A percentile compares a stretch with the other conserved stretches of the same genome.
phyloP scores from a whole-genome alignment of 1,140 invertebrate species.

The Heliconius melpomene region DNA sequence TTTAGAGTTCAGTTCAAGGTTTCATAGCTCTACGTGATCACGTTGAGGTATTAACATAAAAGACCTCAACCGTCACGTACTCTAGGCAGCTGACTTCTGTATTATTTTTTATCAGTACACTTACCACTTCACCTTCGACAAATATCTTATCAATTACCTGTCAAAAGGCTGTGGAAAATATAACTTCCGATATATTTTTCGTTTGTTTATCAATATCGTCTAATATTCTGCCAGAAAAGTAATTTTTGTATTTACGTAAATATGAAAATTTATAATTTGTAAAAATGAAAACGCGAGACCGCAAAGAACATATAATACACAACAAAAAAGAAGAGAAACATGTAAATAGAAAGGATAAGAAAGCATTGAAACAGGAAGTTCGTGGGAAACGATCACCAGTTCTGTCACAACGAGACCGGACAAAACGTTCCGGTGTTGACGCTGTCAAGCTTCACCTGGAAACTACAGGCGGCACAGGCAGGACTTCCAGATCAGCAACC shows the following conservation, averaged over 20 bases:
- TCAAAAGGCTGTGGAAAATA: slow-evolving; percentile 36
- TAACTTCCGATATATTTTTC: slow-evolving; percentile 29
- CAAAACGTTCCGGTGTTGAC: slow-evolving; percentile 68
- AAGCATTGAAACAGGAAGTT: slow-evolving; percentile 49
- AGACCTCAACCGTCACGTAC: slow-evolving; percentile 62
- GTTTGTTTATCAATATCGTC: slow-evolving; percentile 18
- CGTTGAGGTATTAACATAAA: slow-evolving; percentile 65
- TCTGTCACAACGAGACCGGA: slow-evolving; percentile 34
- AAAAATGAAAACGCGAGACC: slow-evolving; percentile 67
- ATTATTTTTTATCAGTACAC: slow-evolving; percentile 67
- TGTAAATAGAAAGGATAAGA: slow-evolving; percentile 52
- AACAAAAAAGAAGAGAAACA: slow-evolving; percentile 43
- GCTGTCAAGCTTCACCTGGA: slow-evolving; percentile 73
- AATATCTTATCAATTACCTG: slow-evolving; percentile 69
- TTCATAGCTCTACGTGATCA: slow-evolving; percentile 55
- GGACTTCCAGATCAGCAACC: slow-evolving; percentile 71
- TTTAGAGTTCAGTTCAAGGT: slow-evolving; percentile 58
- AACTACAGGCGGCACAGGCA: slow-evolving; percentile 63
- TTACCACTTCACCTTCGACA: slow-evolving; percentile 59
- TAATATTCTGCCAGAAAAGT: slow-evolving; percentile 11
- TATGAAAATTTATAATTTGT: background rate
- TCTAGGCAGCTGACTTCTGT: slow-evolving; percentile 52
- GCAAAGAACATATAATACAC: slow-evolving; percentile 27
- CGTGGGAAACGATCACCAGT: slow-evolving; percentile 44
- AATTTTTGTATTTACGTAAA: background rate